A percentile compares a stretch with the other conserved stretches of the same genome.
These are phyloP conservation scores for Fistularia tabacaria DNA, from an alignment of 2,797 vertebrate genomes.

Conservation along the genomic window DNA sequence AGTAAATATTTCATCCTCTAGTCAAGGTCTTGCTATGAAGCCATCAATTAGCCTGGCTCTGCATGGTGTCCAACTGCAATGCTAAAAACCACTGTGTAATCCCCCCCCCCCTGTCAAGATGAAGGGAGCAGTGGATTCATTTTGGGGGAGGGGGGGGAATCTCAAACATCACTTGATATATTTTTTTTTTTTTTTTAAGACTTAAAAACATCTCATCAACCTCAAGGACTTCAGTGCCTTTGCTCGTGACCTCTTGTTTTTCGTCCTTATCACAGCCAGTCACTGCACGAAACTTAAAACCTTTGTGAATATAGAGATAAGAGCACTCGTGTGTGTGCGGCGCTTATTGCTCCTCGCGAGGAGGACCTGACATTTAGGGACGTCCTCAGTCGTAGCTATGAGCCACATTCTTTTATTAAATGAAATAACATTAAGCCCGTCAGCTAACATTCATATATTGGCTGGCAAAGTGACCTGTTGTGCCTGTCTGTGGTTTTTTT, in stretches of 20 bases:
- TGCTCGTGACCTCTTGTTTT: conserved; percentile 3
- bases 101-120: conserved; percentile 22
- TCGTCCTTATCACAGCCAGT: conserved; percentile 8
- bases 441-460: too few species aligned
- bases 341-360: neutral
- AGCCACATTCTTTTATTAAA: neutral
- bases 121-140: conserved; percentile 29
- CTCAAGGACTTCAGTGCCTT: conserved; percentile 7
- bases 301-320: neutral
- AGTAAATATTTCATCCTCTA: conserved; percentile 69
- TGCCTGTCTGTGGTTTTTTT: too few species aligned
- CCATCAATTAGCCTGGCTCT: conserved; percentile 50
- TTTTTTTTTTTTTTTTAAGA: conserved; percentile 23
- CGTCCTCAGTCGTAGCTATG: neutral
- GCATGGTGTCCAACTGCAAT: conserved; percentile 25
- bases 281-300: conserved; percentile 7
- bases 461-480: neutral
- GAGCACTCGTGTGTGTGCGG: too few species aligned
- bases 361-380: neutral
- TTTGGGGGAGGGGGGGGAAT: neutral
- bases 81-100: conserved; percentile 18
- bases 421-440: too few species aligned
- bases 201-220: conserved; percentile 34
- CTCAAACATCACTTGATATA: conserved; percentile 4
- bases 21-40: conserved; percentile 54